Evolutionary conservation across 2,113 vertebrate species (phyloP).

Genomic region (Tragelaphus imberbis): DNA sequence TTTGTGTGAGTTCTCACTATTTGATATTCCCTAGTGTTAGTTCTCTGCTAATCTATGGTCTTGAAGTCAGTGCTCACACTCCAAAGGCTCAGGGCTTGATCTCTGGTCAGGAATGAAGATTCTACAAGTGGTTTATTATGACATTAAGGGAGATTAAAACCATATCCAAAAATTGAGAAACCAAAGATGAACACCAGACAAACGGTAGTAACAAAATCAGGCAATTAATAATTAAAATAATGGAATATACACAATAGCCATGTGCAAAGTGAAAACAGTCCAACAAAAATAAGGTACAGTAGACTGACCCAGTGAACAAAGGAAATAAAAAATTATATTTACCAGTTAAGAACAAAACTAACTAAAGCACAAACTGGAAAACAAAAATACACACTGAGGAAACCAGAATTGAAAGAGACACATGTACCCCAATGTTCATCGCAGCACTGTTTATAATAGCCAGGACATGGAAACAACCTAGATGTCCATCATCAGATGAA

Average conservation of each 20-base stretch:
- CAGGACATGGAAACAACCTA: too few species aligned
- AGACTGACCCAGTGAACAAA: background rate
- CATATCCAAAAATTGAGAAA: rapidly evolving
- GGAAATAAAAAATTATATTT: background rate
- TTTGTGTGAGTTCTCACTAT: background rate
- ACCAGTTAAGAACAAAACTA: background rate
- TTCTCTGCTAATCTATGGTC: background rate
- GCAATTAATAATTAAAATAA: background rate
- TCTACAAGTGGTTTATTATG: background rate
- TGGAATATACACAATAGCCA: background rate
- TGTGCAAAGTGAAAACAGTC: background rate
- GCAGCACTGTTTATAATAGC: too few species aligned
- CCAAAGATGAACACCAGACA: background rate
- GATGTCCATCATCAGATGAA: too few species aligned
- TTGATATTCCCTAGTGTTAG: background rate
- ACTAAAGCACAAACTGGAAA: background rate
- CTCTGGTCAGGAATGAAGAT: background rate
- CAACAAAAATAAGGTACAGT: background rate
- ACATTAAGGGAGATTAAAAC: background rate
- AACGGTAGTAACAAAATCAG: background rate
- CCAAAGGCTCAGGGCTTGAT: background rate
- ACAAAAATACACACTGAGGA: background rate
- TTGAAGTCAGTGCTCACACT: background rate
- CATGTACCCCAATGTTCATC: too few species aligned
- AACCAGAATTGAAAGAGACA: too few species aligned